Evolutionary conservation across 2,113 vertebrate species (phyloP).

Genomic region (Melanerpes aurifrons): DNA sequence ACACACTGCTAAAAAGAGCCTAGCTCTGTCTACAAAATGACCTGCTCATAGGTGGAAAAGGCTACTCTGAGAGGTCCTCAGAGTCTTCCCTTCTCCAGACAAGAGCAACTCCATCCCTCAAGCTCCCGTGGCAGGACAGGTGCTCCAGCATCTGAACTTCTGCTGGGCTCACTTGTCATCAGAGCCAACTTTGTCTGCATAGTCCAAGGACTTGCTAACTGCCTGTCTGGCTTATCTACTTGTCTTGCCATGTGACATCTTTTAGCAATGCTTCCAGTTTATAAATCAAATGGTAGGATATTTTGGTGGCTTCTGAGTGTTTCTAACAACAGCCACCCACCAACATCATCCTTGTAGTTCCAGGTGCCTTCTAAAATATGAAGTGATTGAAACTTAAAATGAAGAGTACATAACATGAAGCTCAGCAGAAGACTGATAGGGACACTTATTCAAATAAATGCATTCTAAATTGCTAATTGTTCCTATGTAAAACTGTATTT

Average conservation of each 20-base stretch:
- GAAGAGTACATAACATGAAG: not conserved
- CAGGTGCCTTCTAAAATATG: not conserved
- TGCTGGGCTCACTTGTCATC: not conserved
- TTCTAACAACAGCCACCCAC: not conserved
- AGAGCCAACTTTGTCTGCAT: not conserved
- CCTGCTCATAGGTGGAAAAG: not conserved
- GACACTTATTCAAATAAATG: not conserved
- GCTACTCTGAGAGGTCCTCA: not conserved
- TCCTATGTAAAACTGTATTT: not conserved
- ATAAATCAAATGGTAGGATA: not conserved
- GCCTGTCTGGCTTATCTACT: not conserved
- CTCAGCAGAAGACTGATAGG: not conserved
- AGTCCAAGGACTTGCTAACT: not conserved
- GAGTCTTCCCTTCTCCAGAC: not conserved
- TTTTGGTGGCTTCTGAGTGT: not conserved
- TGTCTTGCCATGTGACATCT: not conserved
- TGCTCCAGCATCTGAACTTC: not conserved
- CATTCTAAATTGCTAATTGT: not conserved
- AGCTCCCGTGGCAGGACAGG: not conserved
- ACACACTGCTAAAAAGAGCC: not conserved
- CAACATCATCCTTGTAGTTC: not conserved
- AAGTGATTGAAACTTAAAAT: not conserved
- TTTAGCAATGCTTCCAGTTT: not conserved
- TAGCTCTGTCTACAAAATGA: not conserved
- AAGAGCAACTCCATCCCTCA: not conserved